Conservation (phyloP, 2,113 vertebrate species). For the Capricornis sumatraensis region DNA sequence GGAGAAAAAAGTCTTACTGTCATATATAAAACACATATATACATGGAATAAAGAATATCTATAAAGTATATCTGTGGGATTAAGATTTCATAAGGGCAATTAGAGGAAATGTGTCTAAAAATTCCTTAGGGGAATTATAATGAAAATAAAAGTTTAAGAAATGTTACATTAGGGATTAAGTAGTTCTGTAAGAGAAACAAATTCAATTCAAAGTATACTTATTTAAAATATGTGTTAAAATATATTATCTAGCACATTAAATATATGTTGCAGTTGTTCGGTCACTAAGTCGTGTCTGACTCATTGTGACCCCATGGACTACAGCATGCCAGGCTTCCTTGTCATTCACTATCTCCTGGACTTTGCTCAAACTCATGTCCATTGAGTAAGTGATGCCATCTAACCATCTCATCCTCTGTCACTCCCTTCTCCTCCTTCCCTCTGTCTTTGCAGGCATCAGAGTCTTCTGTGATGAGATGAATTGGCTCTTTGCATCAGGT, state of each 20-base stretch:
- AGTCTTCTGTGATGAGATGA: neutral
- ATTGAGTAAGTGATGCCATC: neutral
- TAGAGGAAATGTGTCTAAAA: neutral
- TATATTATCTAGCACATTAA: neutral
- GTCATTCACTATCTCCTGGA: neutral
- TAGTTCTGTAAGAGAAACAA: neutral
- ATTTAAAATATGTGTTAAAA: neutral
- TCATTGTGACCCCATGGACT: neutral
- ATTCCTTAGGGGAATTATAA: neutral
- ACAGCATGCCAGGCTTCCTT: neutral
- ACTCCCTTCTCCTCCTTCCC: neutral
- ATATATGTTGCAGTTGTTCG: rapidly evolving
- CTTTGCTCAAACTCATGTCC: neutral
- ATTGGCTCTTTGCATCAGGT: neutral
- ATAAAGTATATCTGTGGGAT: neutral
- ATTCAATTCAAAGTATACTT: neutral
- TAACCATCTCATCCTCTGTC: neutral
- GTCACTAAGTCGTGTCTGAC: neutral
- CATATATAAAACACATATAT: neutral
- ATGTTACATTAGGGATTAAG: neutral
- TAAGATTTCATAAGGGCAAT: neutral
- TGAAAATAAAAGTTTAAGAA: neutral
- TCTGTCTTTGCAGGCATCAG: neutral
- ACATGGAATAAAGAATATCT: neutral
- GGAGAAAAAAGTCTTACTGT: neutral